Evolutionary conservation across 1,140 invertebrate genomes (phyloP).

Genomic region (Archivesica marissinica): DNA sequence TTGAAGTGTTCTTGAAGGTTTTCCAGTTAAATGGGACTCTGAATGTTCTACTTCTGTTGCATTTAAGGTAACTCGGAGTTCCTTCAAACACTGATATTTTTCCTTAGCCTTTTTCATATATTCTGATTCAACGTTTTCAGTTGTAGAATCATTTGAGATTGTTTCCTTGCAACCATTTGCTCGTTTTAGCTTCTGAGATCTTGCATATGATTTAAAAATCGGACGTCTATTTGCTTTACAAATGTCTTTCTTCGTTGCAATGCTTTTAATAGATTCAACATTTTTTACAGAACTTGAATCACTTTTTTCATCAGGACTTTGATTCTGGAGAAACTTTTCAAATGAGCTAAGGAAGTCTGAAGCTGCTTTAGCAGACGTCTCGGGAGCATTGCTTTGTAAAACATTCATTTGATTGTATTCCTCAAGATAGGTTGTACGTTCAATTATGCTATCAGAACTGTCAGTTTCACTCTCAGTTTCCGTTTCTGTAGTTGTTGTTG

Average conservation of each 20-base stretch:
- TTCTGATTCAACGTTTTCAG: conserved; percentile 8
- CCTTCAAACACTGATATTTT: conserved; percentile 54
- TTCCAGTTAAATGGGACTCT: not conserved
- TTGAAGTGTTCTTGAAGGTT: conserved; percentile 31
- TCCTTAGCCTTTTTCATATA: conserved; percentile 41
- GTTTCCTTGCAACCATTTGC: not conserved
- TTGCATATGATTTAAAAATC: conserved; percentile 21
- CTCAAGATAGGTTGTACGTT: not conserved
- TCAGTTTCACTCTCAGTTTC: conserved; percentile 21
- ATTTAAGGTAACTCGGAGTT: conserved; percentile 50
- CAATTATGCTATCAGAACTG: not conserved
- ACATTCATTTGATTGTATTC: not conserved
- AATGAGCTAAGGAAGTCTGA: conserved; percentile 25
- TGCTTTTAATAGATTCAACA: not conserved
- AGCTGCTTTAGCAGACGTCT: not conserved
- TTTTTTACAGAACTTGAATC: not conserved
- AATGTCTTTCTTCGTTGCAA: not conserved
- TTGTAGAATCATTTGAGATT: not conserved
- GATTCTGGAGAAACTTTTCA: conserved; percentile 46
- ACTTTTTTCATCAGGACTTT: conserved; percentile 2
- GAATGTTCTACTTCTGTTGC: not conserved
- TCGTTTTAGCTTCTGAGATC: not conserved
- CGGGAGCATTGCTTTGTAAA: not conserved
- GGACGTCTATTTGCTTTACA: conserved; percentile 15
- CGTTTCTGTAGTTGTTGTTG: not conserved